Evolutionary conservation across 2,113 vertebrate genomes (phyloP).

Genomic region (Mohoua ochrocephala): DNA sequence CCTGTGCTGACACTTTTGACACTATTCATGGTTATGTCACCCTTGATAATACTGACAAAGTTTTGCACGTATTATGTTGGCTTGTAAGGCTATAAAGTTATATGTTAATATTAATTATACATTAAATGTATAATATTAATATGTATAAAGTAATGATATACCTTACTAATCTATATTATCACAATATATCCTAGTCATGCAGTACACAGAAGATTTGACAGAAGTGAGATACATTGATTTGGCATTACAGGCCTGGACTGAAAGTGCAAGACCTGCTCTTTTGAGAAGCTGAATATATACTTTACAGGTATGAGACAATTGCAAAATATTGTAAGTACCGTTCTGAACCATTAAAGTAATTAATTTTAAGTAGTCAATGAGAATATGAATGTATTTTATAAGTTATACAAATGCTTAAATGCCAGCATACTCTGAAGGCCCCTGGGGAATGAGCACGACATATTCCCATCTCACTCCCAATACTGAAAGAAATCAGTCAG

Average conservation of each 20-base stretch:
- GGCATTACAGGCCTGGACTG: not conserved
- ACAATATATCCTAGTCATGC: not conserved
- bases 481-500: not conserved
- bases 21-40: not conserved
- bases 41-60: not conserved
- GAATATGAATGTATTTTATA: not conserved
- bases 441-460: not conserved
- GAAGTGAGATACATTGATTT: not conserved
- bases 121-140: not conserved
- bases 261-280: not conserved
- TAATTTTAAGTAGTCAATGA: not conserved
- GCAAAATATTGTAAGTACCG: not conserved
- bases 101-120: not conserved
- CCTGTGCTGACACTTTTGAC: not conserved
- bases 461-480: not conserved
- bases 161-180: not conserved
- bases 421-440: not conserved
- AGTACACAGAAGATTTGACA: not conserved
- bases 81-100: not conserved
- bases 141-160: not conserved
- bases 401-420: not conserved
- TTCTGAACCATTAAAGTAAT: not conserved
- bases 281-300: not conserved
- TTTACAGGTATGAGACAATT: not conserved
- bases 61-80: not conserved